phyloP scores from a whole-genome alignment of 1,140 invertebrate species.

The Hylyphantes graminicola region DNA sequence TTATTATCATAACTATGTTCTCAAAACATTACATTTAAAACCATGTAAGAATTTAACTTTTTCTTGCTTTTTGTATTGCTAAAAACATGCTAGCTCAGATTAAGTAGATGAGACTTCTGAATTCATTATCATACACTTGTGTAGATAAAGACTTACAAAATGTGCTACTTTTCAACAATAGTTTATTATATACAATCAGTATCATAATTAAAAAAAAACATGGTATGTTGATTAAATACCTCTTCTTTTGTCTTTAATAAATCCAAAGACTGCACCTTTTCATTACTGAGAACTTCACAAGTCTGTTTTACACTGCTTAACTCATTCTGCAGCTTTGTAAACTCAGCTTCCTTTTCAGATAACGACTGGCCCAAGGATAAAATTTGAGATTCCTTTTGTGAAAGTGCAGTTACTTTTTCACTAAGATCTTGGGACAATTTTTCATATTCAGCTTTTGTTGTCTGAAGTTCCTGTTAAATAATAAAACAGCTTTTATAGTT shows the following conservation, averaged over 20 bases:
- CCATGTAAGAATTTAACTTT: too few relatives aligned
- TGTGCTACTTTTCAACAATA: too few relatives aligned
- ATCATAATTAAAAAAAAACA: not conserved
- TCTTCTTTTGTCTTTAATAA: slow-evolving; percentile 13
- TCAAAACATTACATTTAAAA: too few relatives aligned
- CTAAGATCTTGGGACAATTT: not conserved
- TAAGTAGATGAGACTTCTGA: too few relatives aligned
- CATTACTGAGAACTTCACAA: slow-evolving; percentile 9
- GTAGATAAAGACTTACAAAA: too few relatives aligned
- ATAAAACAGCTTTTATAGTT: not conserved
- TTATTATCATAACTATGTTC: too few relatives aligned
- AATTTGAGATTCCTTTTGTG: slow-evolving; percentile 7
- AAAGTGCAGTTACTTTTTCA: not conserved
- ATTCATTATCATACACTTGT: too few relatives aligned
- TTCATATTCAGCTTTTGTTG: not conserved
- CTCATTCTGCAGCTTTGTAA: not conserved
- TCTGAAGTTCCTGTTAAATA: slow-evolving; percentile 18
- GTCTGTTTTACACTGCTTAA: not conserved
- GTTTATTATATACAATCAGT: not conserved
- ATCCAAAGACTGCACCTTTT: not conserved
- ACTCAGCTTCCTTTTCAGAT: not conserved
- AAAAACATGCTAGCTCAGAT: too few relatives aligned
- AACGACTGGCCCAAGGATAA: not conserved
- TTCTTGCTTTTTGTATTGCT: too few relatives aligned
- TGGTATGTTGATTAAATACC: not conserved